Evolutionary conservation across 2,888 invertebrate species (phyloP).

Genomic region (Cheilosia impressa): DNA sequence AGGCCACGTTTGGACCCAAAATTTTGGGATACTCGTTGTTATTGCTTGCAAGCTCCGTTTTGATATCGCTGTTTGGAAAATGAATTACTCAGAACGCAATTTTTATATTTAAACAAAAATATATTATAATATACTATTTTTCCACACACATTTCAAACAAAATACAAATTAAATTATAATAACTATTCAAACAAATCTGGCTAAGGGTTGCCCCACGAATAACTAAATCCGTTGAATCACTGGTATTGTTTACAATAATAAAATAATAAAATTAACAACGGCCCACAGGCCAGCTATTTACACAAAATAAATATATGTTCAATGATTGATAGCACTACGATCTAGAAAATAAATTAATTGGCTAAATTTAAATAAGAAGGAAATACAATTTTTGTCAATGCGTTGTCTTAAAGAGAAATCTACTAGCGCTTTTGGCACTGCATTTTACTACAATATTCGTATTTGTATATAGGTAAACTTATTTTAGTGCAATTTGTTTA

Average conservation of each 20-base stretch:
- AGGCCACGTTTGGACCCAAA: no score
- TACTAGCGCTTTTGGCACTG: conserved; percentile 3
- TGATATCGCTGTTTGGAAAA: neutral
- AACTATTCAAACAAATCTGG: conserved; percentile 56
- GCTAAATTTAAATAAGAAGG: conserved; percentile 57
- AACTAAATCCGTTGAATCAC: conserved; percentile 50
- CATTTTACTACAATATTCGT: conserved; percentile 12
- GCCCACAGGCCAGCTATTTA: conserved; percentile 65
- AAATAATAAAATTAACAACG: conserved; percentile 71
- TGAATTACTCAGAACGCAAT: neutral
- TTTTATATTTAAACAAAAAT: conserved; percentile 68
- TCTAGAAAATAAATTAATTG: conserved; percentile 72
- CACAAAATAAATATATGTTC: conserved; percentile 66
- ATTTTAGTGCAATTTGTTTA: conserved; percentile 7
- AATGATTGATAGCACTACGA: conserved; percentile 45
- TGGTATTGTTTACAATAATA: conserved; percentile 45
- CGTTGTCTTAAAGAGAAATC: neutral
- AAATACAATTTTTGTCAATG: neutral
- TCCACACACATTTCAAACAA: conserved; percentile 69
- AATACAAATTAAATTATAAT: conserved; percentile 38
- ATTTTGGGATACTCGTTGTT: no score
- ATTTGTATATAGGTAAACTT: neutral
- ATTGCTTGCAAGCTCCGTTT: neutral
- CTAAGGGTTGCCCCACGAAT: conserved; percentile 53
- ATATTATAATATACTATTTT: conserved; percentile 71